A percentile compares a stretch with the other conserved stretches of the same genome.
phyloP scores from a whole-genome alignment of 2,113 vertebrate species.

The Chlorodrepanis virens region DNA sequence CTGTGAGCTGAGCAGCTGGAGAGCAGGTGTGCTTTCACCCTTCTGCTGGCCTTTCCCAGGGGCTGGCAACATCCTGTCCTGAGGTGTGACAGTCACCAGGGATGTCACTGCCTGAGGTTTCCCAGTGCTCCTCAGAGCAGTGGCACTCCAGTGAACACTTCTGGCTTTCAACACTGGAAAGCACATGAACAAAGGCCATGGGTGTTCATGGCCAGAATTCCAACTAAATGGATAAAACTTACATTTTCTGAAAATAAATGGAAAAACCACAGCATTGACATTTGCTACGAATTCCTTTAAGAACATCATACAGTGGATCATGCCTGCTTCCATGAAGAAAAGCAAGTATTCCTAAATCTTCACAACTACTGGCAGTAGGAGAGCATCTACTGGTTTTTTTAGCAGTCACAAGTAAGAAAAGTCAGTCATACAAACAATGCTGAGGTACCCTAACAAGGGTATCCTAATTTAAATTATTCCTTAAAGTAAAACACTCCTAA shows the following conservation, averaged over 20 bases:
- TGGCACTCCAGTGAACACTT: not conserved
- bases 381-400: not conserved
- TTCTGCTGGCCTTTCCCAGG: not conserved
- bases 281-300: not conserved
- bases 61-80: not conserved
- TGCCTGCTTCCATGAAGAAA: not conserved
- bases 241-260: not conserved
- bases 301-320: not conserved
- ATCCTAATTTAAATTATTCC: not conserved
- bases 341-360: not conserved
- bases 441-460: not conserved
- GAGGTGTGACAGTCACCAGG: not conserved
- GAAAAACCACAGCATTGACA: not conserved
- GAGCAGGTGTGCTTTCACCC: not conserved
- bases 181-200: not conserved
- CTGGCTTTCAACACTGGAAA: not conserved
- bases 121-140: not conserved
- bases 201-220: not conserved
- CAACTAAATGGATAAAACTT: not conserved
- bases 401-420: not conserved
- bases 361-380: not conserved
- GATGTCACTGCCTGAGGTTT: not conserved
- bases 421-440: not conserved
- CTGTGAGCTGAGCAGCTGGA: not conserved
- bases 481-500: not conserved